Evolutionary conservation across 2,113 vertebrate species (phyloP), one percentile per base, ranked within the genome.

Genomic region (Lycocorax pyrrhopterus): DNA sequence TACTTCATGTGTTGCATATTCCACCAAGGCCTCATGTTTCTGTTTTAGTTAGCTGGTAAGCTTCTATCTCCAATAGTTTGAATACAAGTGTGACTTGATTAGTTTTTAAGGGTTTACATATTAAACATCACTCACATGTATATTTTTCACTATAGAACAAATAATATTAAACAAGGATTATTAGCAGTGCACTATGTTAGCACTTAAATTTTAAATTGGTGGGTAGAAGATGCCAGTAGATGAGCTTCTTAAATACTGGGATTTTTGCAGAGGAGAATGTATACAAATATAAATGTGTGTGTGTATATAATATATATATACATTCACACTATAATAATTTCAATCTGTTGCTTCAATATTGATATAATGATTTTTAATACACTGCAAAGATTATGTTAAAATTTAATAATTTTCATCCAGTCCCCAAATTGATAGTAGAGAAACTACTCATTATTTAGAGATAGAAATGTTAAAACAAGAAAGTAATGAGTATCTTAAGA

Each of bases 391-490:
- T 82, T 87, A 60, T 84, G 55, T 83, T 80, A 51, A 77, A 77
- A 19, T 85, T 75, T 74, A 95, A 77, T 89, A 74, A 92, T 87
- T 93, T 94, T 83, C n/a, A 55, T 72, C 47, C 47, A 66, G 51
- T 80, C 49, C 56, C 55, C n/a, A 87, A 63, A 80, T 1, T 90
- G 41, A 55, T 78, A 55, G 39, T 80, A 83, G 26, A 92, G 44
- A 81, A 95, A 85, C 16, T 83, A 77, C 75, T 83, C 60, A 80
- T 87, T 89, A 80, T 89, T 96, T 90, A 84, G 59, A 47, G 9
- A 68, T 6, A 77, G 55, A 89, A 96, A 78, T 87, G 33, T 12
- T 93, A 77, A 93, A 96, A 32, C 26, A 94, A 82, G 74, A 74
- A 92, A 80, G 25, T 83, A 74, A 53, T 3, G 3, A 71, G 51